phyloP scores from a whole-genome alignment of 2,888 invertebrate genomes.

The Leucophenga maculata region DNA sequence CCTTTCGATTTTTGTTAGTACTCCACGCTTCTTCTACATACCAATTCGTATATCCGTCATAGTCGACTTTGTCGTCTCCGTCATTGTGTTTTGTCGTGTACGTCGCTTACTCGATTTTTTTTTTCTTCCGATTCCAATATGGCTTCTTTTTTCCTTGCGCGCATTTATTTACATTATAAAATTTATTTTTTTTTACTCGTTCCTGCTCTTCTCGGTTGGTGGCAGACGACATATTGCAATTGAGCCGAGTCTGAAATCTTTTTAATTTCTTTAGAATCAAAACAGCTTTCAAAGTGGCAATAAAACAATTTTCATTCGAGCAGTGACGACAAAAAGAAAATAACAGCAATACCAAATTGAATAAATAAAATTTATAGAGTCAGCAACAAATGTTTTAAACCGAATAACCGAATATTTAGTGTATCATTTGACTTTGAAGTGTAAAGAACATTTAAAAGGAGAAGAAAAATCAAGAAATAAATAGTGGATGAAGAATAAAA shows the following conservation, averaged over 20 bases:
- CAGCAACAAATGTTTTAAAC: constrained; percentile 16
- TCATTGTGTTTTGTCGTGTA: not conserved
- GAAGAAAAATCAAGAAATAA: too few relatives aligned
- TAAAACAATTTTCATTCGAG: not conserved
- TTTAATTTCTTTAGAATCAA: constrained; percentile 1
- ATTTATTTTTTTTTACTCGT: not conserved
- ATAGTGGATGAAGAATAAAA: too few relatives aligned
- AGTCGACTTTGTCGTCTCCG: constrained; percentile 12
- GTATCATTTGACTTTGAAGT: not conserved
- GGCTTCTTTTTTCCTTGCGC: constrained; percentile 48
- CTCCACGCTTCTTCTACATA: not conserved
- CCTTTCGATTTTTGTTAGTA: too few relatives aligned
- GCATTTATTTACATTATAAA: constrained; percentile 35
- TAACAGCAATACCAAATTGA: too few relatives aligned
- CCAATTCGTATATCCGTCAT: not conserved
- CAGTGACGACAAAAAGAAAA: too few relatives aligned
- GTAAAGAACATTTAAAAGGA: not conserved
- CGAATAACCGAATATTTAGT: not conserved
- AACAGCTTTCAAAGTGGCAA: constrained; percentile 15
- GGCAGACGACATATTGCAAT: too few relatives aligned
- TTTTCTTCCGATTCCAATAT: constrained; percentile 50
- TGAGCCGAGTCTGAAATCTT: not conserved
- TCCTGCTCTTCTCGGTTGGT: too few relatives aligned
- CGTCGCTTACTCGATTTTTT: not conserved
- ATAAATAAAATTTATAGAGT: not conserved